These are phyloP conservation scores for Dryobotodes eremita DNA, from an alignment of 2,888 invertebrate species.

Conservation along the genomic window DNA sequence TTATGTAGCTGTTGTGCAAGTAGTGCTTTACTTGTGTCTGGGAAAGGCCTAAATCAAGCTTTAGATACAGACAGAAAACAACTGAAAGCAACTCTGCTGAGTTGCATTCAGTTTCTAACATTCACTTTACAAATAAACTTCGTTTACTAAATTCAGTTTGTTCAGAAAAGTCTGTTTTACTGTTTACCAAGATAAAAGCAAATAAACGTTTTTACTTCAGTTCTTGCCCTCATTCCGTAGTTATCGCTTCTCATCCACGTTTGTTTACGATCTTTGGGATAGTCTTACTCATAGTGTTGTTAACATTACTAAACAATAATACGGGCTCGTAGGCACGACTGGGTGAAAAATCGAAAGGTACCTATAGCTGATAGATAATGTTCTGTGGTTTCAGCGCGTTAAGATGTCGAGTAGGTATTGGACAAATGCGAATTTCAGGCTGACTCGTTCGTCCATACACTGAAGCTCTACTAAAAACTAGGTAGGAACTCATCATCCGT, in stretches of 20 bases:
- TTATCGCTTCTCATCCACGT: constrained; percentile 29
- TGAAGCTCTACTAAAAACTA: not conserved
- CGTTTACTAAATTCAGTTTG: constrained; percentile 11
- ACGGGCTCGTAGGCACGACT: not conserved
- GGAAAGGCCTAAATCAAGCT: not conserved
- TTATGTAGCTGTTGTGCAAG: no score
- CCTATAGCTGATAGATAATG: not conserved
- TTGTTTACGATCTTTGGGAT: constrained; percentile 36
- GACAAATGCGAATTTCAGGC: not conserved
- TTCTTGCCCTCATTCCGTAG: constrained; percentile 53
- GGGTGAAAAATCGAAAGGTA: constrained; percentile 6
- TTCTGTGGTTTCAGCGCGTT: not conserved
- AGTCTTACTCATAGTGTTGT: constrained; percentile 4
- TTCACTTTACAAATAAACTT: constrained; percentile 9
- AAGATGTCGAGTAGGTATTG: not conserved
- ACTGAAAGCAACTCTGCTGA: no score
- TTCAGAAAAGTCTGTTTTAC: constrained; percentile 33
- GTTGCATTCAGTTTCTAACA: not conserved
- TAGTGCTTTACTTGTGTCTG: not conserved
- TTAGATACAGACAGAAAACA: no score
- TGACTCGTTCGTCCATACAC: not conserved
- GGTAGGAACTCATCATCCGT: not conserved
- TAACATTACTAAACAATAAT: constrained; percentile 18
- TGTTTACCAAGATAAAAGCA: constrained; percentile 49
- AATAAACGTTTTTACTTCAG: constrained; percentile 52